Percentiles rank a stretch among this genome's conserved stretches.
Conservation (phyloP, 2,113 vertebrate species). For the Ochotona princeps region DNA sequence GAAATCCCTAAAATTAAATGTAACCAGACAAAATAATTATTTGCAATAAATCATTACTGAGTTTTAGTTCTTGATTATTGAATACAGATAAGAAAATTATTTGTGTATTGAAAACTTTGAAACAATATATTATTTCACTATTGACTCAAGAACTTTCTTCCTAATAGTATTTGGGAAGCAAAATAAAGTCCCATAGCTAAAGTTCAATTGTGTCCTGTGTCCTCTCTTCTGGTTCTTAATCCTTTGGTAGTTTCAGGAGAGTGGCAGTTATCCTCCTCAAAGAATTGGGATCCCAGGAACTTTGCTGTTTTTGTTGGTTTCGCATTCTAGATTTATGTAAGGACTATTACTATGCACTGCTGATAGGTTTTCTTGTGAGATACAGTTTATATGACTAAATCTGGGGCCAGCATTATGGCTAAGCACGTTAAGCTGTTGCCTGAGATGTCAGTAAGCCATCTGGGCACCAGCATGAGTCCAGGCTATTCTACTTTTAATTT, state of each 20-base stretch:
- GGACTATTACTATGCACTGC: not conserved
- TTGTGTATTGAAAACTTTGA: not conserved
- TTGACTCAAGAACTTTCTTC: constrained; percentile 28
- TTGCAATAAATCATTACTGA: not conserved
- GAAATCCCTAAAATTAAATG: constrained; percentile 37
- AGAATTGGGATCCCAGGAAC: rapidly evolving
- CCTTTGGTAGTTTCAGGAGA: not conserved
- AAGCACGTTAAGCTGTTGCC: no score
- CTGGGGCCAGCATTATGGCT: no score
- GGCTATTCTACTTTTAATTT: no score
- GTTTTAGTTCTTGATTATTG: not conserved
- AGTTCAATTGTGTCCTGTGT: not conserved
- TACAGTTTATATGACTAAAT: no score
- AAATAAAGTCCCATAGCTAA: not conserved
- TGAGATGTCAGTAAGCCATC: no score
- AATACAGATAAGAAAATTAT: not conserved
- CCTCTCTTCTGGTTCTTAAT: not conserved
- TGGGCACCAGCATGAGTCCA: no score
- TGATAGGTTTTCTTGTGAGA: not conserved
- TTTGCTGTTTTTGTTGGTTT: not conserved
- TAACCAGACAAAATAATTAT: constrained; percentile 47
- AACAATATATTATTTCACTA: constrained; percentile 39
- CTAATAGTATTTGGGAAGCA: not conserved
- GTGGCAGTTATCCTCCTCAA: not conserved
- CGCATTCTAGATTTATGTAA: not conserved